Conservation (phyloP, 2,797 vertebrate species). For the Ctenopoma kingsleyae region DNA sequence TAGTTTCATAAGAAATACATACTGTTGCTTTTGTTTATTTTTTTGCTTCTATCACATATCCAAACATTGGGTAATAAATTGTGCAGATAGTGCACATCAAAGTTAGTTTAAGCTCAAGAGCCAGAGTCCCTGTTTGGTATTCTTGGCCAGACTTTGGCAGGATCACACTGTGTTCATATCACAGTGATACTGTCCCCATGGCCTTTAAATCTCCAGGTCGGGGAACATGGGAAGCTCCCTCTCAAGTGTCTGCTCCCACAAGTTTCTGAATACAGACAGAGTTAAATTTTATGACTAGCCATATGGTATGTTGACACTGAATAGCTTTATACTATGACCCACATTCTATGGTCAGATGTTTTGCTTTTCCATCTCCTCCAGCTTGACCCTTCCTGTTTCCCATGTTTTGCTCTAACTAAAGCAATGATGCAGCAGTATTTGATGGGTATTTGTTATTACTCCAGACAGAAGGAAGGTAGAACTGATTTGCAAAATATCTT, state of each 20-base stretch:
- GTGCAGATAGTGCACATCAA: conserved; percentile 17
- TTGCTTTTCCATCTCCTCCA: conserved; percentile 33
- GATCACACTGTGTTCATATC: conserved; percentile 38
- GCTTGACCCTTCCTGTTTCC: conserved; percentile 1
- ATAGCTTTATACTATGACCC: conserved; percentile 41
- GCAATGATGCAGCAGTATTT: background rate
- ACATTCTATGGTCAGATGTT: conserved; percentile 41
- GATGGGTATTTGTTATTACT: conserved; percentile 10
- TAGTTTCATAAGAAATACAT: background rate
- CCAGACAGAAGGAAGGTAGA: conserved; percentile 16
- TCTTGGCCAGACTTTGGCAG: conserved; percentile 52
- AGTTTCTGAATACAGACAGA: conserved; percentile 30
- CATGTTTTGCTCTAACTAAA: conserved; percentile 22
- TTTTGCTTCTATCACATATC: background rate
- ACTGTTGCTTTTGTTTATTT: background rate
- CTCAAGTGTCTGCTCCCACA: conserved; percentile 34
- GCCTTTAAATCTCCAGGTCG: conserved; percentile 30
- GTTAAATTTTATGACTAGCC: conserved; percentile 37
- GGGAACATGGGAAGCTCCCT: conserved; percentile 61
- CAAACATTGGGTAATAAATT: conserved; percentile 20
- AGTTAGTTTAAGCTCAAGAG: conserved; percentile 43
- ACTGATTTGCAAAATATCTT: conserved; percentile 41
- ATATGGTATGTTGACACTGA: conserved; percentile 35
- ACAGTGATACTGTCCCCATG: conserved; percentile 51
- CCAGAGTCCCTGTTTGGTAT: conserved; percentile 62